Evolutionary conservation across 2,797 vertebrate species (phyloP).

Genomic region (Lindbergichthys nudifrons): DNA sequence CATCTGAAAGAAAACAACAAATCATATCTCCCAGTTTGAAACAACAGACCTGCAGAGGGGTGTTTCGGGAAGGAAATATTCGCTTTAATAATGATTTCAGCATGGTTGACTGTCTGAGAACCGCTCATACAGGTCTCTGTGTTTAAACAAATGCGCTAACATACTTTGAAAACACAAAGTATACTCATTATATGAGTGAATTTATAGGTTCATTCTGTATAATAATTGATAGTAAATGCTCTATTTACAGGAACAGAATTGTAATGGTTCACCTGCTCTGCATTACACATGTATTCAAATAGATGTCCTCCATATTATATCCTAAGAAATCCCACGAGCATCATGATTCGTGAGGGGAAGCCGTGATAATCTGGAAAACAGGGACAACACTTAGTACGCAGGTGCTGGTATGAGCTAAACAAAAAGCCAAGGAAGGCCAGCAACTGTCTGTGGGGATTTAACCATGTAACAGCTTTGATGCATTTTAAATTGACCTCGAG

Average conservation of each 20-base stretch:
- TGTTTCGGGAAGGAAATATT: conserved; percentile 34
- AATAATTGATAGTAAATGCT: conserved; percentile 4
- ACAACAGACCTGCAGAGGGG: conserved; percentile 40
- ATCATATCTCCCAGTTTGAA: conserved; percentile 71
- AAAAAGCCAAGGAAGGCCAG: conserved; percentile 74
- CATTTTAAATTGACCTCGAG: conserved; percentile 82
- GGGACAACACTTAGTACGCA: conserved; percentile 73
- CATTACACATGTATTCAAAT: conserved; percentile 28
- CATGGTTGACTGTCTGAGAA: conserved; percentile 49
- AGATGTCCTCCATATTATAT: conserved; percentile 44
- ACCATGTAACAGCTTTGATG: conserved; percentile 74
- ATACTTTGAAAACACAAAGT: neutral
- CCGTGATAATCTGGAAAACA: conserved; percentile 51
- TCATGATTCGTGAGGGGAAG: conserved; percentile 25
- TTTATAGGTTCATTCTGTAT: conserved; percentile 8
- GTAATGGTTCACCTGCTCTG: conserved; percentile 17
- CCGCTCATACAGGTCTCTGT: conserved; percentile 23
- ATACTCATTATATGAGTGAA: neutral
- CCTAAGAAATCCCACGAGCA: conserved; percentile 19
- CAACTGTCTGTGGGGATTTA: conserved; percentile 72
- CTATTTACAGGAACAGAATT: conserved; percentile 20
- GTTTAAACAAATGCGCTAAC: conserved; percentile 3
- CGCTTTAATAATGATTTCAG: conserved; percentile 55
- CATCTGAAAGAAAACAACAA: conserved; percentile 73
- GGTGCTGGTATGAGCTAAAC: conserved; percentile 69